These are phyloP conservation scores for Latrodectus geometricus DNA, from an alignment of 1,140 invertebrate species.

Conservation along the genomic window DNA sequence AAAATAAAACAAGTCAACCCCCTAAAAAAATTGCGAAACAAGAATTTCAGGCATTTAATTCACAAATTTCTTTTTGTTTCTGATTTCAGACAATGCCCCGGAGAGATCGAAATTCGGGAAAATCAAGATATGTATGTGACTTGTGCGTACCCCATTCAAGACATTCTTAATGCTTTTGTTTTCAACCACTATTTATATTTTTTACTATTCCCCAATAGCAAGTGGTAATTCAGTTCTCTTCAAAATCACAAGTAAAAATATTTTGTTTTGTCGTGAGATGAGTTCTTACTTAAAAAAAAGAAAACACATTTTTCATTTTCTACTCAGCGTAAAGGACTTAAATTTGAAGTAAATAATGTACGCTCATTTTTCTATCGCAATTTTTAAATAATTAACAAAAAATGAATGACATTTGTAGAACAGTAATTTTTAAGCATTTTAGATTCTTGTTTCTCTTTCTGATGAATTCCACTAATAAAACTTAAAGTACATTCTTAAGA, in stretches of 20 bases:
- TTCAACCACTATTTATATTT: not conserved
- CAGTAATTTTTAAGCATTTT: too few species aligned
- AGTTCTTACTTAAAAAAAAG: not conserved
- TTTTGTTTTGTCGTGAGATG: not conserved
- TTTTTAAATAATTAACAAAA: too few species aligned
- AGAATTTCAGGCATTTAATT: conserved; percentile 28
- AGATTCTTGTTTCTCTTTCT: too few species aligned
- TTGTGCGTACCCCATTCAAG: too few species aligned
- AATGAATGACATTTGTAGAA: too few species aligned
- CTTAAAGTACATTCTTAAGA: too few species aligned
- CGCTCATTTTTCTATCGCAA: too few species aligned
- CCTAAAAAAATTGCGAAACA: conserved; percentile 19
- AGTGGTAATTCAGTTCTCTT: not conserved
- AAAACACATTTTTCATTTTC: too few species aligned
- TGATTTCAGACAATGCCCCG: conserved; percentile 17
- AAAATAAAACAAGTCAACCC: not conserved
- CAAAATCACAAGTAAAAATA: not conserved
- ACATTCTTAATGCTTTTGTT: not conserved
- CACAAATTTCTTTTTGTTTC: conserved; percentile 16
- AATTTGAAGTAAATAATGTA: too few species aligned
- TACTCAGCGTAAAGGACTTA: too few species aligned
- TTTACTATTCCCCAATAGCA: not conserved
- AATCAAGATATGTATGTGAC: not conserved
- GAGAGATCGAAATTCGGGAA: not conserved
- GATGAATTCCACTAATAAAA: too few species aligned